These are phyloP conservation scores for Sander vitreus DNA, from an alignment of 2,113 vertebrate genomes.

Conservation along the genomic window DNA sequence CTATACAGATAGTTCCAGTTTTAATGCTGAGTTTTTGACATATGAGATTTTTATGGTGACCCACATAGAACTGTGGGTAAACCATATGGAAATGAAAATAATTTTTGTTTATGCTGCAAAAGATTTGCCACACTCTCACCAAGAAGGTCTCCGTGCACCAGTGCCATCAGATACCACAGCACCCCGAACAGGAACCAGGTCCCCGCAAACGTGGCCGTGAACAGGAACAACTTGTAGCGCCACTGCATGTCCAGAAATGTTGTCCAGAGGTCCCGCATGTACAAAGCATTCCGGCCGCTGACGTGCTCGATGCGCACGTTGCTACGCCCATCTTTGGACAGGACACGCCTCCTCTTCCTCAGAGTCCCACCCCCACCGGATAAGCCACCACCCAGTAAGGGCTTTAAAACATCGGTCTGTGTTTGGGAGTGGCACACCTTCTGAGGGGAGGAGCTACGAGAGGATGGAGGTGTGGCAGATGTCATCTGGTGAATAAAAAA, in stretches of 20 bases:
- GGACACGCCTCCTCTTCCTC: conserved; percentile 88
- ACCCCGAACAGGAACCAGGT: conserved; percentile 97
- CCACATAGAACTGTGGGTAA: neutral
- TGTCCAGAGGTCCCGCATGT: conserved; percentile 98
- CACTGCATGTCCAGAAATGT: conserved; percentile 99
- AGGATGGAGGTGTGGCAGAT: conserved; percentile 79
- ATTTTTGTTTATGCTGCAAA: no score
- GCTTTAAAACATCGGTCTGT: conserved; percentile 92
- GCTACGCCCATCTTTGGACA: conserved; percentile 96
- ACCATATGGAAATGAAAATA: neutral
- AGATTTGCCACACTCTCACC: conserved; percentile 74
- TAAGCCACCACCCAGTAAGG: conserved; percentile 82
- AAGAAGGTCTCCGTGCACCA: conserved; percentile 93
- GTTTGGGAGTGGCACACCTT: conserved; percentile 97
- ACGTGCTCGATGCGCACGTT: conserved; percentile 95
- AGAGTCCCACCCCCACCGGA: conserved; percentile 48
- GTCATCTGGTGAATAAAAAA: conserved; percentile 76
- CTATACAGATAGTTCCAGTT: neutral
- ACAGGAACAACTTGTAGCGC: conserved; percentile 96
- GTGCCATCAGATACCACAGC: conserved; percentile 94
- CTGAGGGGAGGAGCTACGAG: conserved; percentile 85
- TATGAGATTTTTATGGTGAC: neutral
- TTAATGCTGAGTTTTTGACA: neutral
- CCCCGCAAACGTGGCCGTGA: conserved; percentile 94
- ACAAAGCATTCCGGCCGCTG: conserved; percentile 89